phyloP scores from a whole-genome alignment of 2,888 invertebrate species.

The Noctuana brunneofusca region DNA sequence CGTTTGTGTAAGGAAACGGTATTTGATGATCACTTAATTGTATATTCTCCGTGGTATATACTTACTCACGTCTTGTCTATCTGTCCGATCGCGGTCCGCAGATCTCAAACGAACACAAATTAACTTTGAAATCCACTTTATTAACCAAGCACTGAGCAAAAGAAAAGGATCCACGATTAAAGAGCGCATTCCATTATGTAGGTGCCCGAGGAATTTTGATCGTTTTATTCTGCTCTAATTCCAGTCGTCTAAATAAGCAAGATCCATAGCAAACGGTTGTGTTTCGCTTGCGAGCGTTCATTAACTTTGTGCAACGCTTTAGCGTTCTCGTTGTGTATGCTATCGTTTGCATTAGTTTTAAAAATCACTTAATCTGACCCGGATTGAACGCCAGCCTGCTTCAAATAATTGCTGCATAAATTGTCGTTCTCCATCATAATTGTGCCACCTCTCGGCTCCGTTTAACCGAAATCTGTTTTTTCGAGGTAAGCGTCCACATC shows the following conservation, averaged over 20 bases:
- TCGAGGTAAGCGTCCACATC: constrained; percentile 29
- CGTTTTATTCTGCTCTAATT: constrained; percentile 49
- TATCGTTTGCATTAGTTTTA: constrained; percentile 77
- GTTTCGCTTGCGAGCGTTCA: constrained; percentile 50
- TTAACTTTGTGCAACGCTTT: constrained; percentile 65
- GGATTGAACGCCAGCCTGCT: constrained; percentile 72
- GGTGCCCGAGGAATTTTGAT: constrained; percentile 35
- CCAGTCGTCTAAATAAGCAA: constrained; percentile 53
- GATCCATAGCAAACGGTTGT: constrained; percentile 35
- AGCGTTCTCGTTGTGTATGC: constrained; percentile 60
- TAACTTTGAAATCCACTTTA: constrained; percentile 35
- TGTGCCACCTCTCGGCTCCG: constrained; percentile 51
- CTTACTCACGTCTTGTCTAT: constrained; percentile 25
- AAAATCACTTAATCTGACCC: constrained; percentile 80
- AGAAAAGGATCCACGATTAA: constrained; percentile 24
- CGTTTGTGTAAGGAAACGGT: neutral
- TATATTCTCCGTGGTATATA: too few relatives aligned
- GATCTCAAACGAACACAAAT: constrained; percentile 39
- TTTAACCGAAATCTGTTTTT: constrained; percentile 36
- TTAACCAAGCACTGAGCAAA: constrained; percentile 28
- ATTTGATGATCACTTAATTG: too few relatives aligned
- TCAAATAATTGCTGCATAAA: constrained; percentile 78
- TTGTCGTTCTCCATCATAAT: constrained; percentile 69
- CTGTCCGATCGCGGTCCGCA: constrained; percentile 34
- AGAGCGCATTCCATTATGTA: constrained; percentile 27